Conservation (phyloP, 2,888 invertebrate genomes). For the Cosmia trapezina region DNA sequence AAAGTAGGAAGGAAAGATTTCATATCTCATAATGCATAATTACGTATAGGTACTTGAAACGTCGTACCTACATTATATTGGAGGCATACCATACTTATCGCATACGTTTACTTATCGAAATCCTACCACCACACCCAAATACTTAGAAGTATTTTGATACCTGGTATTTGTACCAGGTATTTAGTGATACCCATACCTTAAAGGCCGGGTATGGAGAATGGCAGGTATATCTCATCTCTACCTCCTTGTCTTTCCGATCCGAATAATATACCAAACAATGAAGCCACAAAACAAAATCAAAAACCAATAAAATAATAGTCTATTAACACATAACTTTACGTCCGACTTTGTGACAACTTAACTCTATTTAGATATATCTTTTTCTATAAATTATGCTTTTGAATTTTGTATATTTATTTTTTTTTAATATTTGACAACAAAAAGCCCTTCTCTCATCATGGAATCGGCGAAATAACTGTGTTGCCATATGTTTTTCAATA, state of each 20-base stretch:
- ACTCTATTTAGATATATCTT: not conserved
- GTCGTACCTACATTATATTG: too few species aligned
- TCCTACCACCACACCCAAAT: too few species aligned
- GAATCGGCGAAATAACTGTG: conserved; percentile 50
- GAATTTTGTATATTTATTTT: conserved; percentile 46
- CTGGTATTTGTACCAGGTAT: too few species aligned
- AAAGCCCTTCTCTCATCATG: conserved; percentile 59
- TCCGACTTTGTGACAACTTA: conserved; percentile 16
- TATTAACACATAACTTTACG: conserved; percentile 44
- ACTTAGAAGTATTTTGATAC: too few species aligned
- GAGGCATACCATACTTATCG: too few species aligned
- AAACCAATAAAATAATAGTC: conserved; percentile 36
- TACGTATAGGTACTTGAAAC: too few species aligned
- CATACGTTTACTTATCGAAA: too few species aligned
- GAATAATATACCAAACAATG: conserved; percentile 65
- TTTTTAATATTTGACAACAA: conserved; percentile 70
- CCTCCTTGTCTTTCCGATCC: conserved; percentile 62
- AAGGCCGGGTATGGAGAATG: too few species aligned
- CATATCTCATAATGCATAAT: too few species aligned
- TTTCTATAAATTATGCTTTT: conserved; percentile 27
- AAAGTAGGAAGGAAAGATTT: too few species aligned
- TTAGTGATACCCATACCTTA: too few species aligned
- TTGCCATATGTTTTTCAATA: conserved; percentile 29
- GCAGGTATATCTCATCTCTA: too few species aligned
- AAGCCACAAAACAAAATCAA: conserved; percentile 62